Conservation (phyloP, 2,113 vertebrate genomes). For the Apodemus speciosus region DNA sequence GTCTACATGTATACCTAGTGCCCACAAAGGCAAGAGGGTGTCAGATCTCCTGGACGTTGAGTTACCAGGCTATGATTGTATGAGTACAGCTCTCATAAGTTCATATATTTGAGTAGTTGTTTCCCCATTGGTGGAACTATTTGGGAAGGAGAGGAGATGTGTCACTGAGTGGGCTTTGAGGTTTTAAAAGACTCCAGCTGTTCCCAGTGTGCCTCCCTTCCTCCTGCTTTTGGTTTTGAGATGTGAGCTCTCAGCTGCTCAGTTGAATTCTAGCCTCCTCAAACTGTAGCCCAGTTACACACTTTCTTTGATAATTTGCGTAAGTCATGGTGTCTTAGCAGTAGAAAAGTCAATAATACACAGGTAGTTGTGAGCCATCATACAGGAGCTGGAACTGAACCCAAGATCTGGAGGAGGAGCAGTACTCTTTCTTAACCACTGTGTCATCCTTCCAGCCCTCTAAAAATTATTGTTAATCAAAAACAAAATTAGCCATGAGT, state of each 20-base stretch:
- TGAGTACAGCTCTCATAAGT: neutral
- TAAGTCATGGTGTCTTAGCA: neutral
- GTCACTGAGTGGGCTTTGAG: neutral
- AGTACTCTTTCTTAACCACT: neutral
- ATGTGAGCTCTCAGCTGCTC: neutral
- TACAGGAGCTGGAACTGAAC: neutral
- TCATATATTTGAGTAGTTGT: neutral
- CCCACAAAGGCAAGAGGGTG: neutral
- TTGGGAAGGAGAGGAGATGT: neutral
- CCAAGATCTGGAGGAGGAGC: neutral
- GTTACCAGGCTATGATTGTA: neutral
- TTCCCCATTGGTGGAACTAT: neutral
- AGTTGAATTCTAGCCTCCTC: neutral
- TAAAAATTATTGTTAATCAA: neutral
- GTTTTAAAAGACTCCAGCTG: neutral
- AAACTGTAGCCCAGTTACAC: neutral
- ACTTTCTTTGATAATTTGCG: neutral
- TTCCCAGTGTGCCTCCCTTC: neutral
- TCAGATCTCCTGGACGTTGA: neutral
- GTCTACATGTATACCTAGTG: neutral
- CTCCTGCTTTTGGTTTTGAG: neutral
- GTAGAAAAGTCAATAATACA: neutral
- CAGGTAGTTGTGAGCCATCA: neutral
- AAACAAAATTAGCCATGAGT: neutral
- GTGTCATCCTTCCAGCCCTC: neutral